phyloP scores from a whole-genome alignment of 2,888 invertebrate genomes.

The Hydropsyche betteni region DNA sequence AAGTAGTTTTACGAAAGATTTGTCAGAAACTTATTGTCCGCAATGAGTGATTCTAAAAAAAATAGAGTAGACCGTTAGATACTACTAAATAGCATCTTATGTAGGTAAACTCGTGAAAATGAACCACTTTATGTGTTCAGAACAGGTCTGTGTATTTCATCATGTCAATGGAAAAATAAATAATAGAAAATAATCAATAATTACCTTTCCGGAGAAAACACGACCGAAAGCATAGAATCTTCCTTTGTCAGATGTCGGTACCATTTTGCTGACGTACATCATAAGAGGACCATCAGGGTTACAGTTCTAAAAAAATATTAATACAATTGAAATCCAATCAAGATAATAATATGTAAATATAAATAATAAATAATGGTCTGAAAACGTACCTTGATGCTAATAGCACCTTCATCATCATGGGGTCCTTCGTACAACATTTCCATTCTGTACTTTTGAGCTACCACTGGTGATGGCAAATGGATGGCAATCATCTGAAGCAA shows the following conservation, averaged over 20 bases:
- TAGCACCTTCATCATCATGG: conserved; percentile 92
- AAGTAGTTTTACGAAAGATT: neutral
- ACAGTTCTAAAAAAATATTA: conserved; percentile 72
- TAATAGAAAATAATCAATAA: conserved; percentile 41
- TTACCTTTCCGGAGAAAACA: conserved; percentile 94
- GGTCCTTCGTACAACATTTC: conserved; percentile 99
- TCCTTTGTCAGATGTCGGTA: conserved; percentile 99
- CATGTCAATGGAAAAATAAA: conserved; percentile 14
- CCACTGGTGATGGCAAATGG: conserved; percentile 98
- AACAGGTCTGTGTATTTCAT: conserved; percentile 47
- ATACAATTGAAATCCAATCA: neutral
- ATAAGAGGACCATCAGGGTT: conserved; percentile 97
- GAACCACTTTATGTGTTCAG: conserved; percentile 36
- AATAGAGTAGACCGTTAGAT: conserved; percentile 49
- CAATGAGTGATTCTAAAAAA: conserved; percentile 40
- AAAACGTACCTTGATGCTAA: conserved; percentile 77
- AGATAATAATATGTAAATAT: neutral
- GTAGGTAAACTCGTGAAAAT: conserved; percentile 50
- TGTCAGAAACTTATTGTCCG: conserved; percentile 1
- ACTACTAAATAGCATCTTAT: conserved; percentile 41
- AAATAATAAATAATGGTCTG: neutral
- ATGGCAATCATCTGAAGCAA: conserved; percentile 99
- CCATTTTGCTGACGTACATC: conserved; percentile 99
- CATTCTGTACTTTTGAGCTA: conserved; percentile 99
- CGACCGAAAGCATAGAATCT: conserved; percentile 99